phyloP scores from a whole-genome alignment of 2,888 invertebrate species.

The Plagiodera versicolora region DNA sequence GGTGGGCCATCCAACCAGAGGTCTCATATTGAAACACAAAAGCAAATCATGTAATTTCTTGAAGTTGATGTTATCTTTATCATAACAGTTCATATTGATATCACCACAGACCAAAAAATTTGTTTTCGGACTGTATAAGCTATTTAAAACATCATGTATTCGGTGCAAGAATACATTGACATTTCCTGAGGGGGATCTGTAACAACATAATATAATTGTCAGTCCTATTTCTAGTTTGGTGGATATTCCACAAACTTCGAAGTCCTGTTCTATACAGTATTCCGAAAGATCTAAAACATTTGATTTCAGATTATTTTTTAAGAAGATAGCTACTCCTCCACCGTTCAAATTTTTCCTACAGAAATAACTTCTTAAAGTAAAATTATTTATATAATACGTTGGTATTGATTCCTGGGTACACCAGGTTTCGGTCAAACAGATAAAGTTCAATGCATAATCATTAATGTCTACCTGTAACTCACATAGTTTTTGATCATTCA shows the following conservation, averaged over 20 bases:
- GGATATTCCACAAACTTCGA: not conserved
- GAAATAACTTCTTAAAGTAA: not conserved
- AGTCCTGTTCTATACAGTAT: conserved; percentile 3
- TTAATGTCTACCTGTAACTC: conserved; percentile 5
- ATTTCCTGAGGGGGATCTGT: conserved; percentile 6
- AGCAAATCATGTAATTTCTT: conserved; percentile 3
- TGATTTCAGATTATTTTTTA: conserved; percentile 2
- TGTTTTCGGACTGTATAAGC: conserved; percentile 1
- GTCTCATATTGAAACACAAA: not conserved
- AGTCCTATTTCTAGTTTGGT: conserved; percentile 1
- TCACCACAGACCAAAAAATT: conserved; percentile 8
- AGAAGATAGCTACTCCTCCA: conserved; percentile 2
- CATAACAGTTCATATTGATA: conserved; percentile 5
- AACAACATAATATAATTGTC: conserved; percentile 6
- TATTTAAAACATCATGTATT: conserved; percentile 9
- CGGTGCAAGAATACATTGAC: conserved; percentile 1
- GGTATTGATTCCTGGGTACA: conserved; percentile 6
- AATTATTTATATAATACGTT: not conserved
- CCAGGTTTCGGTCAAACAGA: conserved; percentile 4
- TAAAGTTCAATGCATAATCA: conserved; percentile 1
- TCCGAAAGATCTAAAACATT: not conserved
- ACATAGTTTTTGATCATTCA: conserved; percentile 3
- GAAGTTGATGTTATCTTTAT: conserved; percentile 2
- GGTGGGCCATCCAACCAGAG: conserved; percentile 6
- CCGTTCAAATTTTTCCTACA: conserved; percentile 6